Percentiles rank a stretch among this genome's conserved stretches.
phyloP scores from a whole-genome alignment of 1,140 invertebrate species.

The Drosophila pallidifrons region DNA sequence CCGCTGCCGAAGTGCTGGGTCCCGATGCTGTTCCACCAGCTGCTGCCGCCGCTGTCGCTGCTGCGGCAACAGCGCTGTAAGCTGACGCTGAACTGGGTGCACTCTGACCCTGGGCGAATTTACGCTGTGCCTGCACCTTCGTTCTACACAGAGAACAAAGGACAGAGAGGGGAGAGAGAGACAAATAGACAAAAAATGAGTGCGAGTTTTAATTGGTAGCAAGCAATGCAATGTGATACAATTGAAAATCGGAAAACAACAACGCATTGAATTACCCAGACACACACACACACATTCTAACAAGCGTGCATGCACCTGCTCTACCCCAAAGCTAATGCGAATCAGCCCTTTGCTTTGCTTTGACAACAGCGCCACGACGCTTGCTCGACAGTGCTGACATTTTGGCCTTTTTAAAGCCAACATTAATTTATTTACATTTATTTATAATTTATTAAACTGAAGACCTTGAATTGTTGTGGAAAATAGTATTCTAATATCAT shows the following conservation, averaged over 20 bases:
- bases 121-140: constrained; percentile 94
- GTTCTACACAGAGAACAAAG: constrained; percentile 86
- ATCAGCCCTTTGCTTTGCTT: constrained; percentile 63
- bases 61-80: constrained; percentile 51
- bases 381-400: constrained; percentile 39
- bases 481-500: not conserved
- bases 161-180: not conserved
- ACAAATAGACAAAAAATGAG: constrained; percentile 28
- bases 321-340: constrained; percentile 48
- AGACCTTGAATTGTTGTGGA: too few species aligned
- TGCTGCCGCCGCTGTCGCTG: constrained; percentile 82
- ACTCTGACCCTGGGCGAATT: constrained; percentile 93
- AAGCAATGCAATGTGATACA: constrained; percentile 51
- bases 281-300: constrained; percentile 16
- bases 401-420: constrained; percentile 32
- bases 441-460: not conserved
- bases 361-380: constrained; percentile 65
- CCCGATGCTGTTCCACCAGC: constrained; percentile 85
- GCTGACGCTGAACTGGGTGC: constrained; percentile 82
- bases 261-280: constrained; percentile 43
- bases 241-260: constrained; percentile 50
- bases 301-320: constrained; percentile 40
- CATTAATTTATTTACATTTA: not conserved
- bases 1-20: constrained; percentile 82
- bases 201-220: constrained; percentile 55